Evolutionary conservation across 2,888 invertebrate genomes (phyloP).

Genomic region (Allophyes oxyacanthae): DNA sequence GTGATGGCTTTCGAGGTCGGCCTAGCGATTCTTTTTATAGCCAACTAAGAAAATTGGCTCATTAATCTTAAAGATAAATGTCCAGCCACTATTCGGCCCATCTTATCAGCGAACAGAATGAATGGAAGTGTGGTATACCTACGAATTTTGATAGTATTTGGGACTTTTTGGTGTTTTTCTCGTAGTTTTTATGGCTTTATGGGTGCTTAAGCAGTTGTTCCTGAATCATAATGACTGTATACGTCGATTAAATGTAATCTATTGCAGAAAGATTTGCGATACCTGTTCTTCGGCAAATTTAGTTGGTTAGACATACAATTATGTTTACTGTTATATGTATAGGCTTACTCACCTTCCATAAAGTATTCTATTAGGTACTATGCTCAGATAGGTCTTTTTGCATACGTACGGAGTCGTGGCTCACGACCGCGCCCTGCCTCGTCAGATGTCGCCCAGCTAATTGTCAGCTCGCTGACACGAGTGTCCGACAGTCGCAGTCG

Average conservation of each 20-base stretch:
- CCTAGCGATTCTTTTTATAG: conserved; percentile 88
- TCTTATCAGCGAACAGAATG: conserved; percentile 85
- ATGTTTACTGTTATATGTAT: not conserved
- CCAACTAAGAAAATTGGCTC: conserved; percentile 89
- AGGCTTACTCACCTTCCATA: conserved; percentile 14
- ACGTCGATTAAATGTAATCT: conserved; percentile 56
- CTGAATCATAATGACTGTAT: conserved; percentile 58
- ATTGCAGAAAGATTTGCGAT: conserved; percentile 43
- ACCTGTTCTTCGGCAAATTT: conserved; percentile 39
- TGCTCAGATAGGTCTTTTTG: conserved; percentile 25
- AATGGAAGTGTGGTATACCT: conserved; percentile 81
- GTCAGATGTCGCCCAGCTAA: conserved; percentile 60
- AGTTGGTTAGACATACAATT: conserved; percentile 4
- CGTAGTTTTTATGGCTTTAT: conserved; percentile 61
- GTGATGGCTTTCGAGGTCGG: conserved; percentile 76
- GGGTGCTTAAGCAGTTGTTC: conserved; percentile 60
- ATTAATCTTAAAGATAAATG: conserved; percentile 89
- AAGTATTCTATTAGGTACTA: conserved; percentile 40
- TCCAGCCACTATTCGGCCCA: conserved; percentile 86
- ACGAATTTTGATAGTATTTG: conserved; percentile 73
- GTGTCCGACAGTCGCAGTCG: conserved; percentile 48
- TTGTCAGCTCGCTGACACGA: conserved; percentile 62
- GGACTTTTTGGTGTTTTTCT: conserved; percentile 66
- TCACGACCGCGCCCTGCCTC: conserved; percentile 60
- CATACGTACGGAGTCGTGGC: conserved; percentile 58